Percentiles rank a stretch among this genome's conserved stretches.
phyloP scores from a whole-genome alignment of 2,797 vertebrate species.

The Phrynocephalus vlangalii region DNA sequence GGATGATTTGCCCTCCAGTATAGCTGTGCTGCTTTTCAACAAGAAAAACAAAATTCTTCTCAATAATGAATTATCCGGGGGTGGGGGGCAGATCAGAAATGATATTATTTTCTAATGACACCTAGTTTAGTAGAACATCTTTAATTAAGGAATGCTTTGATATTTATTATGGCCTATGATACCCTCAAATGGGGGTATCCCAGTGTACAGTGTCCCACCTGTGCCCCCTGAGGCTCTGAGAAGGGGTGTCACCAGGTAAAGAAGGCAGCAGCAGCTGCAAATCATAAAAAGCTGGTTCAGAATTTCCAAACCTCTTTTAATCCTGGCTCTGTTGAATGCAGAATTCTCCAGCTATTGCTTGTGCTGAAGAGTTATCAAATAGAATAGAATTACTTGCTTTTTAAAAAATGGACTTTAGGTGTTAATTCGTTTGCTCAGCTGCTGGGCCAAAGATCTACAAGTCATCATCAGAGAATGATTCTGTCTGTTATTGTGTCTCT shows the following conservation, averaged over 20 bases:
- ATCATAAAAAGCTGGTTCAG: neutral
- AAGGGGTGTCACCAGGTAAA: neutral
- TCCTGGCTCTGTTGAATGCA: neutral
- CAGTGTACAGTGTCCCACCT: neutral
- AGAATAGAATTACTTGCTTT: neutral
- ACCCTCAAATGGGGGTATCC: conserved; percentile 5
- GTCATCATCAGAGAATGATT: neutral
- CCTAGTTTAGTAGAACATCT: neutral
- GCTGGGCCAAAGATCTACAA: neutral
- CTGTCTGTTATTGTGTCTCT: neutral
- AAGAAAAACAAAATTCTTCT: neutral
- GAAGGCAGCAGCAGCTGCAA: neutral
- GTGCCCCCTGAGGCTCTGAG: neutral
- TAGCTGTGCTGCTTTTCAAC: neutral
- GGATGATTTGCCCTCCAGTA: neutral
- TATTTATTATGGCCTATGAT: neutral
- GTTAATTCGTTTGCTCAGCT: neutral
- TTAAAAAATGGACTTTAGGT: neutral
- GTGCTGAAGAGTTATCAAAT: neutral
- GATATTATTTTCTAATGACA: neutral
- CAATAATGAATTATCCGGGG: neutral
- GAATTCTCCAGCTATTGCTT: neutral
- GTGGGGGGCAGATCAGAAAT: neutral
- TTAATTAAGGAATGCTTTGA: conserved; percentile 7
- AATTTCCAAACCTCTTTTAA: neutral